Evolutionary conservation across 2,888 invertebrate species (phyloP).

Genomic region (Baccha elongata): DNA sequence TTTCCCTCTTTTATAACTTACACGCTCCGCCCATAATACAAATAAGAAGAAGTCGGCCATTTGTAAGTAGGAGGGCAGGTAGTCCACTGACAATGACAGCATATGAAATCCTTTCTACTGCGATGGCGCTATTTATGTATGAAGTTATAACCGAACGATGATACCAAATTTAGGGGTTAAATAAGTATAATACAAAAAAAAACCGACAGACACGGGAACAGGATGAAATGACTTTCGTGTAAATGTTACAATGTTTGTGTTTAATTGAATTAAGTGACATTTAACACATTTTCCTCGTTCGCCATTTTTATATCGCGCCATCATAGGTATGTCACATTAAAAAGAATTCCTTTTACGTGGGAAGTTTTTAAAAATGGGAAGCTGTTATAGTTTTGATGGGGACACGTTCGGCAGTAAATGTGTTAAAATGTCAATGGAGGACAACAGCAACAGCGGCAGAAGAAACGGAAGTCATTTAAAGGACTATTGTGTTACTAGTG

Average conservation of each 20-base stretch:
- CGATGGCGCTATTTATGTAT: slow-evolving; percentile 42
- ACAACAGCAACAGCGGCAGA: neutral
- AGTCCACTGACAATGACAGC: slow-evolving; percentile 21
- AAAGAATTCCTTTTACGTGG: slow-evolving; percentile 58
- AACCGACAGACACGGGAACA: neutral
- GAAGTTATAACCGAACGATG: neutral
- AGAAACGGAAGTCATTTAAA: slow-evolving; percentile 38
- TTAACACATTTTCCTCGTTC: slow-evolving; percentile 56
- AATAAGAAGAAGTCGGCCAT: slow-evolving; percentile 57
- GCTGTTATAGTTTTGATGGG: slow-evolving; percentile 51
- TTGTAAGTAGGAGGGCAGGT: slow-evolving; percentile 63
- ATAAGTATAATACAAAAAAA: neutral
- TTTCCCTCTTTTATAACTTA: neutral
- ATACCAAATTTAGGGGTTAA: neutral
- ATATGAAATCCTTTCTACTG: slow-evolving; percentile 31
- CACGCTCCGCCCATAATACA: slow-evolving; percentile 56
- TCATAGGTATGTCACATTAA: slow-evolving; percentile 41
- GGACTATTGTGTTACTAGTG: slow-evolving; percentile 25
- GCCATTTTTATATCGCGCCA: slow-evolving; percentile 52
- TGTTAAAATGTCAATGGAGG: slow-evolving; percentile 40
- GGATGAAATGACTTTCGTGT: slow-evolving; percentile 28
- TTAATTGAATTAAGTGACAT: slow-evolving; percentile 71
- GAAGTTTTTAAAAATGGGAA: slow-evolving; percentile 34
- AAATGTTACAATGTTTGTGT: slow-evolving; percentile 69
- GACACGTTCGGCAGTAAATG: slow-evolving; percentile 61